Evolutionary conservation across 2,113 vertebrate genomes (phyloP), one percentile per base, ranked within the genome.

Genomic region (Paradoxurus hermaphroditus): DNA sequence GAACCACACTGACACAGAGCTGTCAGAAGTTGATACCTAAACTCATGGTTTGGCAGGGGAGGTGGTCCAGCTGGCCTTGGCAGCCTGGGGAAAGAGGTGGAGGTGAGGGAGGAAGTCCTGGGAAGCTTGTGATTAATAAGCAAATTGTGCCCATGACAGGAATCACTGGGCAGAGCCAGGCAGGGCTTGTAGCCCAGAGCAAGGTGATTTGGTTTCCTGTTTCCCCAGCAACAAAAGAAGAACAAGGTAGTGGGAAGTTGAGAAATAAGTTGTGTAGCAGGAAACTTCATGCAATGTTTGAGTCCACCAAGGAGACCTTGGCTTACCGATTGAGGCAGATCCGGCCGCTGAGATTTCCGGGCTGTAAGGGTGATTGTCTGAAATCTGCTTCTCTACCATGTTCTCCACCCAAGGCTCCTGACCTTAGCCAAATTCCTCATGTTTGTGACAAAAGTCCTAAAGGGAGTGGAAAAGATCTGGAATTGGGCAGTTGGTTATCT

Each of bases 201-300:
- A 75, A 65, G 95, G 56, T 81, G 91, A 81, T 78, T 67, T 77
- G n/a, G 49, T 73, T 95, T 97, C 86, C 89, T 90, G 68, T 95
- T 97, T 94, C 56, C 14, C 2, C 79, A 92, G 10, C 56, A 63
- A 14, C 29, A 65, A 92, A 97, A 92, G 94, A 88, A 87, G 87
- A 97, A 94, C 65, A 86, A 90, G 59, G 36, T 0, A 53, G 44
- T 2, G 49, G 79, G 79, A 96, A 96, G 77, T 98, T 95, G 81
- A 90, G 96, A 95, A 96, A 97, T 1, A 83, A 78, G 31, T 77
- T 27, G 70, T 46, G 86, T 19, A 83, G 68, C 87, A 96, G 96
- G 90, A 97, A 97, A 81, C 12, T n/a, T 81, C 89, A 53, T 73
- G 97, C 49, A 97, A 97, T n/a, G 1, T n/a, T 51, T n/a, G 41